These are phyloP conservation scores for Drosophila demipolita DNA, from an alignment of 2,888 invertebrate species.

Conservation along the genomic window DNA sequence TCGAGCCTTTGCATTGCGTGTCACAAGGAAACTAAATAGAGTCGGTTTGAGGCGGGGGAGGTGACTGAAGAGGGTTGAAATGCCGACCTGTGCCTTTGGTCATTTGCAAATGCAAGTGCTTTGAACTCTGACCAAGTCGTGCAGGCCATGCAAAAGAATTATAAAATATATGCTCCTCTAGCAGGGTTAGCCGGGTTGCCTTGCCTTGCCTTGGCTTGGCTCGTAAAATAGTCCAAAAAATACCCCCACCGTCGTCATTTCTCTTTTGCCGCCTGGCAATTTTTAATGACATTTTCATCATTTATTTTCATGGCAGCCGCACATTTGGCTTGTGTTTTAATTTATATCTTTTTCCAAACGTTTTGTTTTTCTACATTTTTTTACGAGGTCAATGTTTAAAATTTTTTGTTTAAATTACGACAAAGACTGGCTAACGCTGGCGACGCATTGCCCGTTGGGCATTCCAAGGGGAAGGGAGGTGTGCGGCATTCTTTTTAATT, in stretches of 20 bases:
- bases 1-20: slow-evolving; percentile 81
- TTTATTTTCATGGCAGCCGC: slow-evolving; percentile 68
- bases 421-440: slow-evolving; percentile 36
- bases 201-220: slow-evolving; percentile 13
- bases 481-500: slow-evolving; percentile 63
- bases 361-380: slow-evolving; percentile 35
- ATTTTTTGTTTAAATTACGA: slow-evolving; percentile 49
- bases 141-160: slow-evolving; percentile 27
- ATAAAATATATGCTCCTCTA: slow-evolving; percentile 5
- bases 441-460: slow-evolving; percentile 42
- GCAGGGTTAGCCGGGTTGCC: slow-evolving; percentile 7
- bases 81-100: slow-evolving; percentile 45
- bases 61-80: slow-evolving; percentile 4
- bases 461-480: slow-evolving; percentile 38
- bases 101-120: slow-evolving; percentile 69
- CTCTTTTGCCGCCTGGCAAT: not conserved
- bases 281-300: slow-evolving; percentile 68
- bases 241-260: no score
- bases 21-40: slow-evolving; percentile 52
- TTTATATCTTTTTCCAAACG: slow-evolving; percentile 62
- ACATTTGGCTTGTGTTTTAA: slow-evolving; percentile 52
- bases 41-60: not conserved
- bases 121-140: slow-evolving; percentile 53
- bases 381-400: slow-evolving; percentile 73
- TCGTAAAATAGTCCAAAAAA: slow-evolving; percentile 4